A percentile compares a stretch with the other conserved stretches of the same genome.
Evolutionary conservation across 2,888 invertebrate genomes (phyloP).

Genomic region (Sclerodermus sp.): DNA sequence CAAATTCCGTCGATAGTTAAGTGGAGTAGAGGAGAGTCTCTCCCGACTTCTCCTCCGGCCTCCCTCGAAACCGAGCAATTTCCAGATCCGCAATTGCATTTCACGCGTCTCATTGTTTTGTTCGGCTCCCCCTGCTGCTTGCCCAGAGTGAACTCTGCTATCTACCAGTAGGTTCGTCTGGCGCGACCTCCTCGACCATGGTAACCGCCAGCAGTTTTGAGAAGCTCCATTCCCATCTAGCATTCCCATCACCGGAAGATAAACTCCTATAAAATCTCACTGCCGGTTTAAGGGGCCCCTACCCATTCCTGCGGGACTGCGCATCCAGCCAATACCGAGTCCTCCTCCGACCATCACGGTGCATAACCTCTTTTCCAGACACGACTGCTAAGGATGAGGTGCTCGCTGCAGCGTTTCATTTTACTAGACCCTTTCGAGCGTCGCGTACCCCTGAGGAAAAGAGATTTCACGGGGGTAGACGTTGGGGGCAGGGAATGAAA

Average conservation of each 20-base stretch:
- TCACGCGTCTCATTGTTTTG: too few species aligned
- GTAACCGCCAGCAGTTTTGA: constrained; percentile 35
- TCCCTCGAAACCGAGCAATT: too few species aligned
- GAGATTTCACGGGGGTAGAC: constrained; percentile 10
- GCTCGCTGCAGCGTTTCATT: constrained; percentile 7
- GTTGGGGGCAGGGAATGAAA: not conserved
- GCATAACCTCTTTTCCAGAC: constrained; percentile 21
- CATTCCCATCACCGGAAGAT: constrained; percentile 43
- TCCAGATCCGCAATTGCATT: too few species aligned
- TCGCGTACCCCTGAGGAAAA: constrained; percentile 4
- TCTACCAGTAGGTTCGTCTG: too few species aligned
- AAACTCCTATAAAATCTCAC: constrained; percentile 50
- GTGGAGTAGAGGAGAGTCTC: too few species aligned
- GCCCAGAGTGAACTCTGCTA: too few species aligned
- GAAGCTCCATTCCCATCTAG: constrained; percentile 35
- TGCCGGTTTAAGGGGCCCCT: constrained; percentile 39
- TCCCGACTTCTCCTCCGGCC: too few species aligned
- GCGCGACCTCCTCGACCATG: constrained; percentile 13
- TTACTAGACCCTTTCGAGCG: too few species aligned
- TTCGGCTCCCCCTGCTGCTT: too few species aligned
- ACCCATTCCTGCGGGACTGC: constrained; percentile 3
- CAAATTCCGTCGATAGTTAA: too few species aligned
- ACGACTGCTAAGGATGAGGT: not conserved
- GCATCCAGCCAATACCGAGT: not conserved
- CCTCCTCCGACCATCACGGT: constrained; percentile 17